Evolutionary conservation across 2,113 vertebrate species (phyloP), one percentile per base, ranked within the genome.

Genomic region (Plotosus lineatus): DNA sequence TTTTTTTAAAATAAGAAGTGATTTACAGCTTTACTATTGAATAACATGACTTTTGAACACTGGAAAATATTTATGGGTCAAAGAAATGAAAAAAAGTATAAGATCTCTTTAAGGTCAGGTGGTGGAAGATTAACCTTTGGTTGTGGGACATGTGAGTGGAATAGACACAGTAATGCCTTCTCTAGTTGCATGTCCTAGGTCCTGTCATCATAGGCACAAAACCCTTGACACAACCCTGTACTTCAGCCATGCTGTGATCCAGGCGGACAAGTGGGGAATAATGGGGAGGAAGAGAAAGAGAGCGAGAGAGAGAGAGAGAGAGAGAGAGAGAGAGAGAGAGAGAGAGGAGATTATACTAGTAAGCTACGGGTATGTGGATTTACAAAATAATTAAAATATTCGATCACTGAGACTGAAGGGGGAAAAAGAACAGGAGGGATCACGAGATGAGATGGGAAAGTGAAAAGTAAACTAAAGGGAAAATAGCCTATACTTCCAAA

Each of bases 141-240:
- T n/a, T n/a, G n/a, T n/a, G 12, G 14, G 28, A 14, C 28, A 33
- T 15, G 28, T 60, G 14, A 60, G 58, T 89, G 88, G 88, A 89
- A 85, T 87, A 63, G 61, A 78, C 63, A 82, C 88, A 88, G 87
- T 90, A 88, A 85, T 83, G 42, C 81, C 69, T 73, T 75, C 60
- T 48, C 6, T 87, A 33, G 33, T 44, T 76, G 65, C 28, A n/a
- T 11, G 48, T 60, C 51, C 56, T 61, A 38, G 60, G 26, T 44
- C 48, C 14, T 26, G 12, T 89, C 87, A 83, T 51, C 69, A 42
- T 12, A 14, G 40, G 85, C 87, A 74, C 82, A 21, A 74, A n/a
- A 8, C 48, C 42, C 26, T 63, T 83, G 56, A 75, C 14, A 61
- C 3, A 51, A 36, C 38, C 31, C 21, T 51, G 50, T 33, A 63